These are phyloP conservation scores for Bombus superbus DNA, from an alignment of 1,140 invertebrate species.

Conservation along the genomic window DNA sequence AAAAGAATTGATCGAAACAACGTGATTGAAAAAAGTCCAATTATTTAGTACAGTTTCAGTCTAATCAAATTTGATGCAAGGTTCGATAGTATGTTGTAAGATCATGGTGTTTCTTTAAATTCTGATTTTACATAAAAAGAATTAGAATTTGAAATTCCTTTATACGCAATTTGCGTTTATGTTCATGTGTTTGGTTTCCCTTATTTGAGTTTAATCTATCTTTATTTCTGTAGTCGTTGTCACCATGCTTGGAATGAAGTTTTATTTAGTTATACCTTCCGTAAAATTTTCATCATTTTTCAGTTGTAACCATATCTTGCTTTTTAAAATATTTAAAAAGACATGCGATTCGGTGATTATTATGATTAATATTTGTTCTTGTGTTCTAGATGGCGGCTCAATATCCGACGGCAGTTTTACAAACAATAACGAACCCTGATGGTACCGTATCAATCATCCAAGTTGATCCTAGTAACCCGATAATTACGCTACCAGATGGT, in stretches of 20 bases:
- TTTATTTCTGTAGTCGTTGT: constrained; percentile 47
- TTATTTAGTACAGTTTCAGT: not conserved
- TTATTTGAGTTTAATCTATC: constrained; percentile 78
- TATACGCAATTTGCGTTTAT: constrained; percentile 56
- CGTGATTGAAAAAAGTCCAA: constrained; percentile 12
- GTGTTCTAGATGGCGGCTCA: constrained; percentile 86
- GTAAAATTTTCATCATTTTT: constrained; percentile 36
- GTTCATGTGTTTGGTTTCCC: constrained; percentile 80
- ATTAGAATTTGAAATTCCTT: constrained; percentile 53
- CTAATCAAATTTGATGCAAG: not conserved
- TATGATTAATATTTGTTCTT: constrained; percentile 36
- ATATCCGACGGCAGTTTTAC: constrained; percentile 95
- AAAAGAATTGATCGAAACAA: constrained; percentile 46
- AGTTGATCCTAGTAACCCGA: constrained; percentile 96
- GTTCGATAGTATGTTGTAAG: not conserved
- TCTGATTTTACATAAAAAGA: constrained; percentile 24
- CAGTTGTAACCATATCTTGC: not conserved
- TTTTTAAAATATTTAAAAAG: not conserved
- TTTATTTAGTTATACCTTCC: constrained; percentile 6
- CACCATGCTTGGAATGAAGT: not conserved
- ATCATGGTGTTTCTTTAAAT: constrained; percentile 51
- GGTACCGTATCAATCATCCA: constrained; percentile 98
- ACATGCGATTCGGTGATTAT: not conserved
- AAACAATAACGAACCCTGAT: constrained; percentile 98
- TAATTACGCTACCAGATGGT: constrained; percentile 97